Evolutionary conservation across 2,888 invertebrate species (phyloP).

Genomic region (Zelleria hepariella): DNA sequence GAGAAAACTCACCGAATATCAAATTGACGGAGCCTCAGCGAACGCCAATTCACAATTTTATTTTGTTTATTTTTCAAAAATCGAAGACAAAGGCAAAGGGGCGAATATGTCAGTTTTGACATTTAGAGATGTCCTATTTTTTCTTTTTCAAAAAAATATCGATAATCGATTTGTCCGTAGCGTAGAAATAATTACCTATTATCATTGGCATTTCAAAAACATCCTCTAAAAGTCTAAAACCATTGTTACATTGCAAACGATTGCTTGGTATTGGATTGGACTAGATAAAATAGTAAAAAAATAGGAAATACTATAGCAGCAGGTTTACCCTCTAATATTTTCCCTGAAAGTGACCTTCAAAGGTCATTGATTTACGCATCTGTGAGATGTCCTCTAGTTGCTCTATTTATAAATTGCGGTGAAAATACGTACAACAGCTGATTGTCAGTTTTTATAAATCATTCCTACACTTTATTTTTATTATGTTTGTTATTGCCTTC

Average conservation of each 20-base stretch:
- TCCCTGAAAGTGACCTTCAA: conserved; percentile 42
- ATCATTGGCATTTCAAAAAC: too few species aligned
- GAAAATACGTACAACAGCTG: not conserved
- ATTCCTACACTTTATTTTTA: too few species aligned
- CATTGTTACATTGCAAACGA: not conserved
- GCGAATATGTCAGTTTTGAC: conserved; percentile 1
- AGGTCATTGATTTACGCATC: conserved; percentile 33
- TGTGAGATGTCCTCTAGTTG: not conserved
- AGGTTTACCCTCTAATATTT: not conserved
- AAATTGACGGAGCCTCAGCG: conserved; percentile 10
- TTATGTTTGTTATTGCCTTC: too few species aligned
- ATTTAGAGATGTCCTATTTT: too few species aligned
- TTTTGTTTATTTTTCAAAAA: conserved; percentile 8
- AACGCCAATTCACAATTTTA: conserved; percentile 3
- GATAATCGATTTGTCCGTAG: not conserved
- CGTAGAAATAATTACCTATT: too few species aligned
- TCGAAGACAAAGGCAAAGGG: conserved; percentile 9
- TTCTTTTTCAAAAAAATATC: too few species aligned
- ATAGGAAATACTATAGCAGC: not conserved
- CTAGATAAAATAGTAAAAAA: not conserved
- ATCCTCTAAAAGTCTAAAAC: too few species aligned
- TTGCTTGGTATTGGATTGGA: too few species aligned
- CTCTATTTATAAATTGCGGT: not conserved
- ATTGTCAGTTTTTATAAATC: too few species aligned
- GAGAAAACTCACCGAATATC: conserved; percentile 19